A percentile compares a stretch with the other conserved stretches of the same genome.
phyloP scores from a whole-genome alignment of 1,140 invertebrate genomes.

The Lanistes nyassanus region DNA sequence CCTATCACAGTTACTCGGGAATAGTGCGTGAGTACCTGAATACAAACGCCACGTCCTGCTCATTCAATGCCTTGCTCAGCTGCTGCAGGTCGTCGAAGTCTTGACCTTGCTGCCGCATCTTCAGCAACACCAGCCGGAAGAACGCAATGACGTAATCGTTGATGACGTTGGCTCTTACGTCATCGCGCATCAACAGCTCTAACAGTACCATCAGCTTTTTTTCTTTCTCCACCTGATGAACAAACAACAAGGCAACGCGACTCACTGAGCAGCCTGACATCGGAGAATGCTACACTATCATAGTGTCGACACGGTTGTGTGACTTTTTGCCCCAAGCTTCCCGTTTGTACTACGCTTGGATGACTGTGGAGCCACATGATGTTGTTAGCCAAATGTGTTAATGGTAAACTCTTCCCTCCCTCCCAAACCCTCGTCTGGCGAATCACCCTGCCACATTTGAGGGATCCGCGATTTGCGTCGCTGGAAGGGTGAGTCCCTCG shows the following conservation, averaged over 20 bases:
- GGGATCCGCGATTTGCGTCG: no score
- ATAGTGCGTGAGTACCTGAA: not conserved
- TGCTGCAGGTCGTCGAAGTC: constrained; percentile 24
- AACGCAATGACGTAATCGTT: constrained; percentile 18
- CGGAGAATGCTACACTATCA: no score
- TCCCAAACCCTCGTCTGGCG: no score
- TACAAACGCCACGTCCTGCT: not conserved
- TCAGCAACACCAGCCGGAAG: constrained; percentile 17
- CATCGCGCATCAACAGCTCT: constrained; percentile 22
- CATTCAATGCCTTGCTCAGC: constrained; percentile 12
- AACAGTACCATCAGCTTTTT: constrained; percentile 8
- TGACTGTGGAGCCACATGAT: no score
- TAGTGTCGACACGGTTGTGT: no score
- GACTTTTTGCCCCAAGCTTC: no score
- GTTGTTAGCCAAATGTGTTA: no score
- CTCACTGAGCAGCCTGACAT: no score
- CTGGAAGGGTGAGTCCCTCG: no score
- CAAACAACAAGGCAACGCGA: constrained; percentile 30
- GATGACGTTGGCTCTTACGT: constrained; percentile 19
- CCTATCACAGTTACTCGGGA: not conserved
- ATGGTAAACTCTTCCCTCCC: no score
- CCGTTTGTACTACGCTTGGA: no score
- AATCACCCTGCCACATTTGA: no score
- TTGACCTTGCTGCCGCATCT: constrained; percentile 15
- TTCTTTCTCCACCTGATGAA: constrained; percentile 2